Base-by-base conservation (phyloP, 2,113 vertebrate species). In the Otolemur garnettii region DNA sequence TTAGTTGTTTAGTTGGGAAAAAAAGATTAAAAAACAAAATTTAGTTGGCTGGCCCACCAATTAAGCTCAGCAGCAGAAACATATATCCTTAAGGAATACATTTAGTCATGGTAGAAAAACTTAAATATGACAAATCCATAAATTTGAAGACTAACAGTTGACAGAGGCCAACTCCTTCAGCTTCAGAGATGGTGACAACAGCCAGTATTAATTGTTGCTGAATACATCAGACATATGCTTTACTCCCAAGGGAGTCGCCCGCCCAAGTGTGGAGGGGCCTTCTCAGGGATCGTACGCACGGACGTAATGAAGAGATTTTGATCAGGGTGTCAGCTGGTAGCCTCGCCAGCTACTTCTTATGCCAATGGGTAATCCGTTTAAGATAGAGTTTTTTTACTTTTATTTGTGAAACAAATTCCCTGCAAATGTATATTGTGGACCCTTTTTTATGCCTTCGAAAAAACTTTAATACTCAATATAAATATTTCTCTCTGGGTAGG, bases 51-150 rank as follows among this genome's bases (percentile, higher is more conserved):
- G 87, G 79, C 45, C 55, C 77, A 94, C 9, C 14, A 91, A 95
- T 96, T 82, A 84, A 93, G 60, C 62, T 96, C 4, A 64, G 57
- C 50, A 85, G 38, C 35, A 71, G 79, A 93, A 87, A 93, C n/a
- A 96, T 18, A 83, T 93, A 92, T 92, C 92, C 92, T 96, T 30
- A 85, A 96, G 93, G 91, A 97, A 96, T 97, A 81, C 79, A 80
- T 90, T 97, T 90, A 96, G 93, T 96, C 94, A 96, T 87, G 90
- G 83, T 94, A 90, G 95, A 92, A 95, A 94, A 92, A 85, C 50
- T 94, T 89, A 93, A 94, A 96, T 72, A 90, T 64, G 91, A 92
- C 90, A 97, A 93, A 90, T 84, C 96, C 85, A 97, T 97, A 85
- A 87, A 85, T 94, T 96, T 97, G 96, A 94, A 96, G 57, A 87